Base-by-base conservation (phyloP, 2,888 invertebrate species). In the Melangyna quadrimaculata region DNA sequence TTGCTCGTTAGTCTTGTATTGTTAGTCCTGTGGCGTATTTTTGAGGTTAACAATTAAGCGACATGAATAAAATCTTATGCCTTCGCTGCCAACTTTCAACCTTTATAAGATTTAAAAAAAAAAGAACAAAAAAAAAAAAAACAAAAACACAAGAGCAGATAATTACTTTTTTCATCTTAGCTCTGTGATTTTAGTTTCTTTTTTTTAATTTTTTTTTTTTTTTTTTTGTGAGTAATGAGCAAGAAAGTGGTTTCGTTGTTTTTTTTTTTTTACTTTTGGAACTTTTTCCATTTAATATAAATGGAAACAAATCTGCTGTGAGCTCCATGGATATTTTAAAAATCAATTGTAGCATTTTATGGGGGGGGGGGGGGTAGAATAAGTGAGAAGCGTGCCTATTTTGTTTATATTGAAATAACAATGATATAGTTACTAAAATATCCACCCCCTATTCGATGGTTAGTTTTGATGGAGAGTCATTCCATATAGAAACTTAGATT, bases 1-100 rank as follows among this genome's bases (percentile, higher is more conserved):
- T 61, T 86, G 65, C 72, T 86, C 86, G 86, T 86, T 86, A 86
- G 86, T 45, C 40, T 27, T 70, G 63, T 69, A 43, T 53, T 67
- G 65, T 67, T 71, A 45, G 27, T 55, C 70, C 48, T 77, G 27
- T 22, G 45, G 59, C 55, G 35, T 55, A 45, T 69, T 80, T 69
- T 80, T 72, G 37, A 77, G 77, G 67, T 75, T 73, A 55, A 70
- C 81, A 81, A 84, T 84, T 73, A 77, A 78, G 77, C 51, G 27
- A 81, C 53, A 51, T 37, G 55, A 37, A 24, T 40, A 27, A 40
- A 32, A 37, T 59, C 40, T 17, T 55, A 51, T n/a, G 51, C 7
- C 1, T 14, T 27, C 7, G 2, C 1, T 7, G 24, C 51, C 51
- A 51, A 32, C 55, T 29, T 55, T 55, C 4, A 55, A 55, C 29